Base-by-base conservation (phyloP, 2,113 vertebrate species). In the Symphodus melops region DNA sequence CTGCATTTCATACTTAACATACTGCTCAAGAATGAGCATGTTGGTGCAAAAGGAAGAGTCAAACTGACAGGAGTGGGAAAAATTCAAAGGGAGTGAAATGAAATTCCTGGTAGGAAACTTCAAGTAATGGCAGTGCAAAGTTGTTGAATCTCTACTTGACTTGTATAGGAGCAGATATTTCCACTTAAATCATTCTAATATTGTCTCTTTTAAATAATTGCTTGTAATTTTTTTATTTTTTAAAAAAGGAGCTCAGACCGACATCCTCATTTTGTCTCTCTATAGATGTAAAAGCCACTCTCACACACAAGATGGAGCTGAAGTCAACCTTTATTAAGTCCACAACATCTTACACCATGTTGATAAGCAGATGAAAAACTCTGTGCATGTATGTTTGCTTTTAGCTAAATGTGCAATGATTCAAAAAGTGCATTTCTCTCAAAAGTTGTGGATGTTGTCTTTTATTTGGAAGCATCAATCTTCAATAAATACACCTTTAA, bases 21-120 rank as follows among this genome's bases (percentile, higher is more conserved):
- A 5, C 42, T 74, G 16, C 48, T 14, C 64, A 68, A 54, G 21
- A 67, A 73, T 4, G 52, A 53, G 9, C 51, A 13, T 67, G 65
- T 62, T 60, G n/a, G 37, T 60, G 11, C 17, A 10, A 37, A 55
- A 69, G 19, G 1, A 5, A 5, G 25, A 39, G 33, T 65, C 41
- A 33, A 44, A 44, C 42, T 13, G 16, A 48, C 46, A 17, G 14
- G 55, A 21, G 33, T 17, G 20, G 25, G 25, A 25, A 25, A 25
- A 25, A 25, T 25, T 25, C 25, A 57, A 16, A 1, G 11, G 14
- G 19, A 39, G 37, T 39, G 7, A 39, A 39, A 39, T 39, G 4
- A 49, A 56, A 57, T 12, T 19, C 7, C 8, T 53, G 3, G 10
- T 21, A 1, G 48, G 28, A 55, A 48, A 56, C 28, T 16, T 37